These are phyloP conservation scores for Gallinago media DNA, from an alignment of 2,113 vertebrate genomes.

Conservation along the genomic window DNA sequence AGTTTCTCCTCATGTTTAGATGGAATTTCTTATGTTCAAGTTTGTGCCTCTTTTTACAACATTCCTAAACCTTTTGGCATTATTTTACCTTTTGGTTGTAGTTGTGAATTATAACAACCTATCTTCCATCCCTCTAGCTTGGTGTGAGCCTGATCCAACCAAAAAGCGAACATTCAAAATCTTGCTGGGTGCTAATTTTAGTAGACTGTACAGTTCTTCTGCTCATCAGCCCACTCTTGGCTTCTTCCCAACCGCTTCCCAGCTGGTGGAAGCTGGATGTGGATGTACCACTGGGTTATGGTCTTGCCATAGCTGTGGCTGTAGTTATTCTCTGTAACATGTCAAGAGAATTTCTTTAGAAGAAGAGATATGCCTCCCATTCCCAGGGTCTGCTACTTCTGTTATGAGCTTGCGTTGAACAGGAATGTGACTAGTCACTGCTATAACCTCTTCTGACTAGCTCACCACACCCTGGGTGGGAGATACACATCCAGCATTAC, in stretches of 20 bases:
- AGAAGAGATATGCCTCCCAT: background rate
- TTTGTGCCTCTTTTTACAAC: background rate
- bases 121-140: background rate
- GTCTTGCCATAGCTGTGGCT: background rate
- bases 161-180: background rate
- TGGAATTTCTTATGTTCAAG: no score
- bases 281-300: background rate
- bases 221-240: background rate
- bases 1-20: no score
- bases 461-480: background rate
- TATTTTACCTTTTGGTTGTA: background rate
- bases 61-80: background rate
- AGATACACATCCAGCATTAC: fast-evolving
- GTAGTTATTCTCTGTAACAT: background rate
- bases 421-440: background rate
- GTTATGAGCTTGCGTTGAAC: background rate
- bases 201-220: background rate
- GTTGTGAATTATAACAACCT: background rate
- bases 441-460: background rate
- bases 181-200: background rate
- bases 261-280: background rate
- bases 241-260: background rate
- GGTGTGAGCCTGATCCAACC: background rate
- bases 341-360: background rate
- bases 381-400: background rate